A percentile compares a stretch with the other conserved stretches of the same genome.
Conservation (phyloP, 92 coral and sea anemone genomes). For the Parazoanthus atlanticus region DNA sequence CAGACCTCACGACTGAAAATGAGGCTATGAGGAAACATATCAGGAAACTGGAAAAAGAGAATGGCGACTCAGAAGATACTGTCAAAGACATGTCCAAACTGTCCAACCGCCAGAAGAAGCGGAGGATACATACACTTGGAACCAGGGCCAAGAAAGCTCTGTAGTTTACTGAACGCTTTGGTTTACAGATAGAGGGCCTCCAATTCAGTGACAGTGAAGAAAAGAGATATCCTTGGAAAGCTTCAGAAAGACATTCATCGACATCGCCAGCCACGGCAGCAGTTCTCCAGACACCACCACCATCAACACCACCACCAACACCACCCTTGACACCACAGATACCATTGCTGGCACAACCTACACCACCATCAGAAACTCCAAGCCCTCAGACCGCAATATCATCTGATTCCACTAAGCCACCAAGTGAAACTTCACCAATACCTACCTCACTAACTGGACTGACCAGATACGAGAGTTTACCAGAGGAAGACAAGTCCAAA, state of each 20-base stretch:
- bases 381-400: no score
- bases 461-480: no score
- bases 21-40: constrained; percentile 41
- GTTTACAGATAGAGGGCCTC: constrained; percentile 40
- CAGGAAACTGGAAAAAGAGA: constrained; percentile 17
- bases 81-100: constrained; percentile 26
- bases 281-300: no score
- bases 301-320: no score
- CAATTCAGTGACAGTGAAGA: constrained; percentile 27
- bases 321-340: no score
- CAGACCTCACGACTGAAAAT: constrained; percentile 27
- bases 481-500: no score
- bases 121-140: constrained; percentile 33
- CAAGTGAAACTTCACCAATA: no score
- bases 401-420: no score
- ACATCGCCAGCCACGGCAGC: background rate
- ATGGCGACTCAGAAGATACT: background rate
- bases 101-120: constrained; percentile 23
- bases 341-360: no score
- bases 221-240: constrained; percentile 17
- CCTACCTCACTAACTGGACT: no score
- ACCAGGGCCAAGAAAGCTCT: constrained; percentile 47
- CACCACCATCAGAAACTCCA: no score
- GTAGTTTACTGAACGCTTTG: constrained; percentile 45
- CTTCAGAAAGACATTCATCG: background rate